phyloP scores from a whole-genome alignment of 2,797 vertebrate species.

The Nasua narica region DNA sequence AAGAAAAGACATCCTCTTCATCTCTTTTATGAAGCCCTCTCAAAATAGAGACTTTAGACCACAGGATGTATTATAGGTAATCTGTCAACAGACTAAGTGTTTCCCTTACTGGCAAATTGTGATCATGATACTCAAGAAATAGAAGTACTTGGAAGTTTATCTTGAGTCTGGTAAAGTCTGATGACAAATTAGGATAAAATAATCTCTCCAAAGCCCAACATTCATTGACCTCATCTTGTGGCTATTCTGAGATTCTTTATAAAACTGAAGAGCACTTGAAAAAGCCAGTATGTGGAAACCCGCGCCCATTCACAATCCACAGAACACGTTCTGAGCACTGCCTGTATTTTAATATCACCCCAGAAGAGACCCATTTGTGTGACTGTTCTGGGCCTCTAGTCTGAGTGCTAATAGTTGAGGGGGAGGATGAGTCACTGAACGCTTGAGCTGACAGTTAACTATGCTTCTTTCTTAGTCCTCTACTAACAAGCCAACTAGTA shows the following conservation, averaged over 20 bases:
- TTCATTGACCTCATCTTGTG: background rate
- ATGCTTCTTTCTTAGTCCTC: background rate
- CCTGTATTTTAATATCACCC: background rate
- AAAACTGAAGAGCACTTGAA: background rate
- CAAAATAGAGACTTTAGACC: background rate
- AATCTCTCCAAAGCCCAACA: background rate
- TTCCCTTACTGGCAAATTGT: background rate
- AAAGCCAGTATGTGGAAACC: background rate
- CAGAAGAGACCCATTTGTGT: background rate
- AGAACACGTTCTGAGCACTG: background rate
- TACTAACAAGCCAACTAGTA: background rate
- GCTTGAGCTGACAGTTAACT: background rate
- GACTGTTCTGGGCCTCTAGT: background rate
- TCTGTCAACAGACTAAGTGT: background rate
- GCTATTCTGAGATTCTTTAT: background rate
- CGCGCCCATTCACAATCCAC: background rate
- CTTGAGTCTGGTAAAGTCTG: background rate
- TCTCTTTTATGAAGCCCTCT: slow-evolving; percentile 17
- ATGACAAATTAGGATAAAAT: background rate
- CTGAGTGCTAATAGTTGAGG: background rate
- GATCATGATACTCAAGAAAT: background rate
- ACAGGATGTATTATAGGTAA: background rate
- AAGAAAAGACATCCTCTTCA: background rate
- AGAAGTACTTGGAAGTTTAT: background rate
- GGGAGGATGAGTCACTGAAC: background rate